Percentiles rank a stretch among this genome's conserved stretches.
These are phyloP conservation scores for Poliocrania exsul DNA, from an alignment of 2,797 vertebrate genomes.

Conservation along the genomic window DNA sequence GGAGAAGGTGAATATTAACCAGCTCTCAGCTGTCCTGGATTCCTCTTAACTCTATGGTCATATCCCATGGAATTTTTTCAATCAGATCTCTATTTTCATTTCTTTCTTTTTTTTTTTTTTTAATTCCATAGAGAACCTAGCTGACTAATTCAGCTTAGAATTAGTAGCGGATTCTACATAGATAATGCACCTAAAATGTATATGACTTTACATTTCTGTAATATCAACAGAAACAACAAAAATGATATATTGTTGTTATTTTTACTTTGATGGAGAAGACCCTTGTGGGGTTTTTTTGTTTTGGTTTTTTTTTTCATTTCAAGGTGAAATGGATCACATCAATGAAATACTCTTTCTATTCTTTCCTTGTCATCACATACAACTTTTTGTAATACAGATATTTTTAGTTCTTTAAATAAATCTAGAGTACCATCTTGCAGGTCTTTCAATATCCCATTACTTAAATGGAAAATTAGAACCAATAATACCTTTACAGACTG, in stretches of 20 bases:
- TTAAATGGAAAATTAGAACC: neutral
- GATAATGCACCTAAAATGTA: neutral
- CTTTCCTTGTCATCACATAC: neutral
- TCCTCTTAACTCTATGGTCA: neutral
- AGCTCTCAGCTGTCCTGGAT: neutral
- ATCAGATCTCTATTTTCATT: neutral
- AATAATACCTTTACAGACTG: neutral
- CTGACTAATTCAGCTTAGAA: neutral
- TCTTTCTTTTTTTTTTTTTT: neutral
- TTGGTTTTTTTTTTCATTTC: neutral
- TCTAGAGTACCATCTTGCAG: neutral
- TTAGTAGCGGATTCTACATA: neutral
- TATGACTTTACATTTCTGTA: neutral
- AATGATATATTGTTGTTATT: neutral
- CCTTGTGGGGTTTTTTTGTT: neutral
- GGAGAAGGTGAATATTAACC: neutral
- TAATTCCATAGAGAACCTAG: neutral
- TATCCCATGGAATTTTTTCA: neutral
- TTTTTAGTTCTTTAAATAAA: neutral
- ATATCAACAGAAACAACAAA: neutral
- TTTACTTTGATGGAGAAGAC: neutral
- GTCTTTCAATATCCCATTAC: neutral
- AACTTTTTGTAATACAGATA: neutral
- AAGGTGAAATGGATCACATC: neutral
- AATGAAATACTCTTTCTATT: neutral